These are phyloP conservation scores for Lethrus apterus DNA, from an alignment of 1,140 invertebrate species.

Conservation along the genomic window DNA sequence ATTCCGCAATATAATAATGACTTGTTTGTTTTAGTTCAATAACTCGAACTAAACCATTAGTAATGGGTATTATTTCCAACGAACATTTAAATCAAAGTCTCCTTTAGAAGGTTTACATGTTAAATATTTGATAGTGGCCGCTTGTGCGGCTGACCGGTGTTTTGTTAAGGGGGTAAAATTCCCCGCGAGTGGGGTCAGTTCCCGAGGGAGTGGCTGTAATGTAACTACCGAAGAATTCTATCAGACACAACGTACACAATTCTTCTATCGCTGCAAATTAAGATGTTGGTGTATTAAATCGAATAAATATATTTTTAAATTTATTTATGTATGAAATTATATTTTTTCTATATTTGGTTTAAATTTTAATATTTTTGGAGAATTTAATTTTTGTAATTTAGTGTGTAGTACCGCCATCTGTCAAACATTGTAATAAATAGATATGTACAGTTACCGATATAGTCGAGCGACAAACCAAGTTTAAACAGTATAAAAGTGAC, in stretches of 20 bases:
- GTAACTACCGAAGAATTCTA: slow-evolving; percentile 11
- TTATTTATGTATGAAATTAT: background rate
- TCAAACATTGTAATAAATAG: no score
- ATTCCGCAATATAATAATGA: no score
- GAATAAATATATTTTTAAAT: background rate
- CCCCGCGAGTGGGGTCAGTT: slow-evolving; percentile 4
- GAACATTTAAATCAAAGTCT: no score
- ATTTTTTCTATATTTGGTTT: background rate
- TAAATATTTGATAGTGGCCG: slow-evolving; percentile 14
- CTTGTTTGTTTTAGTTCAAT: no score
- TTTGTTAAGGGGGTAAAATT: slow-evolving; percentile 10
- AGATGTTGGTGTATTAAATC: background rate
- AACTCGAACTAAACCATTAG: no score
- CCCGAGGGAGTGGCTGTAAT: slow-evolving; percentile 6
- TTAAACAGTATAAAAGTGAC: background rate
- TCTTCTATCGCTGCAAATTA: slow-evolving; percentile 1
- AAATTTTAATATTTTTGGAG: no score
- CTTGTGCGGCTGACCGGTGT: slow-evolving; percentile 11
- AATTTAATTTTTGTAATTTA: no score
- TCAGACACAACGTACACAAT: slow-evolving; percentile 13
- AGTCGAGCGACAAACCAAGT: no score
- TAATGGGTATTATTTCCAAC: no score
- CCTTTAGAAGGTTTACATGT: slow-evolving; percentile 9
- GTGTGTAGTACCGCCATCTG: no score
- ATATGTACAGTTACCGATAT: no score